Base-by-base conservation (phyloP, 2,797 vertebrate genomes). In the Hephaestus fuliginosus region DNA sequence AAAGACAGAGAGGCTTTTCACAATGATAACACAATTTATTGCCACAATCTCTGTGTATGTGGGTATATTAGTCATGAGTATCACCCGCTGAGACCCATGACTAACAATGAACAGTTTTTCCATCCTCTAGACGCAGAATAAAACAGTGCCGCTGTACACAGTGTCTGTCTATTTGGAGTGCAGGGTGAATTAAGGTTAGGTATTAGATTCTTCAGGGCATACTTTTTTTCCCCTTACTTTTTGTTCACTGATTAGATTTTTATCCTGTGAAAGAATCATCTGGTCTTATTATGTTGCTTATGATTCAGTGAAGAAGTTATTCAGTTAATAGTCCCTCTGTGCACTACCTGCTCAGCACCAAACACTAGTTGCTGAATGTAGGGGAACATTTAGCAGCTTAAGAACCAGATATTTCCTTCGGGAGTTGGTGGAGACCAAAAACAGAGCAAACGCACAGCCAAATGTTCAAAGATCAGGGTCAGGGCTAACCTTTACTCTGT, bases 71-170 rank as follows among this genome's bases (percentile, higher is more conserved):
- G 87, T 89, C 89, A 91, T 70, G 80, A 73, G 85, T 75, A 75
- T 89, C 79, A 81, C 70, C 82, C 79, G 75, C 72, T 68, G 69
- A 89, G 74, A 81, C 48, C 76, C 66, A 74, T 91, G 89, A 88
- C 88, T 91, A 89, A 87, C 84, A 85, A 67, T 75, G 65, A 89
- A 75, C 72, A 53, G 70, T 80, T 85, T 80, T 85, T 82, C 83
- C 71, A 56, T 64, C 49, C 74, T 56, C 77, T 56, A 61, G 60
- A 72, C 73, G 73, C 66, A 60, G 18, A 77, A 43, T 58, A 3
- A 30, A 73, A 71, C 62, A 15, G 53, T 46, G 65, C 51, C 66
- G 39, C 61, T 36, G 9, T 3, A 5, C 49, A 68, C 33, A 66
- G 51, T 64, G 12, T 72, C 51, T 78, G 17, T 49, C 0, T 57